A percentile compares a stretch with the other conserved stretches of the same genome.
phyloP scores from a whole-genome alignment of 2,113 vertebrate species.

The Clarias macrocephalus region DNA sequence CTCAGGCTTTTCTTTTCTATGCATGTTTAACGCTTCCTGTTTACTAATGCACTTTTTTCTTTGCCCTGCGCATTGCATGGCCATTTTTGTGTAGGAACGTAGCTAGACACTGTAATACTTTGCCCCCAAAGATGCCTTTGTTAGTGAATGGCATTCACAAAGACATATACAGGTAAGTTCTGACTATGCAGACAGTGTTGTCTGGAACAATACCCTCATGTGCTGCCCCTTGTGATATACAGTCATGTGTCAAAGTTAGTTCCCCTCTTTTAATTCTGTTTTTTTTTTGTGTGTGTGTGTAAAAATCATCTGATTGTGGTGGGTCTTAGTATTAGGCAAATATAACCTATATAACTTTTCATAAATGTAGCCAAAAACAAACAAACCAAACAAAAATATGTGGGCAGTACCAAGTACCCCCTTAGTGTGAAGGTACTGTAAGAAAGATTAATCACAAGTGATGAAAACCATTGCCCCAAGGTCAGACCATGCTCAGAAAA shows the following conservation, averaged over 20 bases:
- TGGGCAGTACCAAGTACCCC: no score
- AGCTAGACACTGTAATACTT: slow-evolving; percentile 86
- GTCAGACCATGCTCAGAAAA: no score
- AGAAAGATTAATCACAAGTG: no score
- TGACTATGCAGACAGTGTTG: background rate
- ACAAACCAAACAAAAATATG: no score
- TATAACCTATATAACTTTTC: no score
- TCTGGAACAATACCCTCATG: background rate
- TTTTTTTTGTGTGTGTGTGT: no score
- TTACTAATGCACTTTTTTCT: slow-evolving; percentile 37
- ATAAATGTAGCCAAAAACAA: no score
- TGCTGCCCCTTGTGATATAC: background rate
- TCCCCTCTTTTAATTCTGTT: no score
- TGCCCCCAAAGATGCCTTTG: slow-evolving; percentile 92
- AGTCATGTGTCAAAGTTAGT: background rate
- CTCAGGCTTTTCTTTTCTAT: slow-evolving; percentile 39
- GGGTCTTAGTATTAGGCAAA: no score
- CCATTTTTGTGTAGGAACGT: slow-evolving; percentile 67
- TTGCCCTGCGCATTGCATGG: slow-evolving; percentile 62
- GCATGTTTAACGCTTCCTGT: slow-evolving; percentile 5
- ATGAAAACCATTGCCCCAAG: no score
- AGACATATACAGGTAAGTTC: slow-evolving; percentile 87
- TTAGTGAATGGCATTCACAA: slow-evolving; percentile 88
- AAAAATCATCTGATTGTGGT: no score
- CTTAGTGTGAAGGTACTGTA: no score